Percentiles rank a stretch among this genome's conserved stretches.
Evolutionary conservation across 2,888 invertebrate genomes (phyloP).

Genomic region (Protodeltote pygarga): DNA sequence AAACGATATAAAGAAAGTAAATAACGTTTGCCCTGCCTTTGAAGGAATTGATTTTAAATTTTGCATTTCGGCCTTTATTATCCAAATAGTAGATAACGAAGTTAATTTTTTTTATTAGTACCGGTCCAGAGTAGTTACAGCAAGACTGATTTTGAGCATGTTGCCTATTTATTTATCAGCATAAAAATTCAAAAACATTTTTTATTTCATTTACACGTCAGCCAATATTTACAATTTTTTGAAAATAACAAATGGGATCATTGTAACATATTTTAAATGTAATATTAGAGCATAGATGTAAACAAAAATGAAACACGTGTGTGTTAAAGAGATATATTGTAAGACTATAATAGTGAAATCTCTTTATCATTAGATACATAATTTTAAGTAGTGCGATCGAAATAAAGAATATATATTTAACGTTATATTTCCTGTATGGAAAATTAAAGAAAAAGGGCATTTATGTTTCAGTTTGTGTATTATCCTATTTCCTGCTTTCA

Average conservation of each 20-base stretch:
- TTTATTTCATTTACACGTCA: constrained; percentile 54
- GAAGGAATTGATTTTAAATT: constrained; percentile 64
- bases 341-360: constrained; percentile 76
- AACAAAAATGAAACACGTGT: constrained; percentile 62
- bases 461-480: constrained; percentile 76
- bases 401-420: constrained; percentile 74
- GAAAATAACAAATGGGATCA: constrained; percentile 86
- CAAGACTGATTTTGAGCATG: constrained; percentile 64
- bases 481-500: constrained; percentile 66
- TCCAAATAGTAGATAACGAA: constrained; percentile 42
- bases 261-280: constrained; percentile 86
- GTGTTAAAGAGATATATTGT: constrained; percentile 81
- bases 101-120: constrained; percentile 43
- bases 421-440: constrained; percentile 72
- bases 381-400: constrained; percentile 75
- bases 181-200: constrained; percentile 31
- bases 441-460: constrained; percentile 75
- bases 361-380: constrained; percentile 80
- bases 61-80: constrained; percentile 60
- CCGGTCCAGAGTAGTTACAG: constrained; percentile 53
- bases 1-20: constrained; percentile 41
- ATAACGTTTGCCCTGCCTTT: constrained; percentile 52
- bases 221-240: constrained; percentile 62
- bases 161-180: constrained; percentile 39
- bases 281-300: constrained; percentile 84